Evolutionary conservation across 1,140 invertebrate species (phyloP).

Genomic region (Cydia fagiglandana): DNA sequence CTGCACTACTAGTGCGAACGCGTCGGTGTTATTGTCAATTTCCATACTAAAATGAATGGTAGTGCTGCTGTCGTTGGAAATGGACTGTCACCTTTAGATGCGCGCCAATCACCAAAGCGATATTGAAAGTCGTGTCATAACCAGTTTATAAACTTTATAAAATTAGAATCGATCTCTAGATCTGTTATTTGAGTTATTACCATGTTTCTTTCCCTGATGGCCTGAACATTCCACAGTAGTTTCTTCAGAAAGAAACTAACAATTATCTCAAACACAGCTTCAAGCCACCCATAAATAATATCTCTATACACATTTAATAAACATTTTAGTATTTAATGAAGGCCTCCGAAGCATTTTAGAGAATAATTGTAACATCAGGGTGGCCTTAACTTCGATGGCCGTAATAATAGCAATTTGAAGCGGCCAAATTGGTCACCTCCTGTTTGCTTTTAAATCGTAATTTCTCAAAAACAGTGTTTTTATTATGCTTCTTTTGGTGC

Average conservation of each 20-base stretch:
- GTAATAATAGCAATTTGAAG: conserved; percentile 51
- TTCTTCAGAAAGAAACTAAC: not conserved
- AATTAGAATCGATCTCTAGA: too few species aligned
- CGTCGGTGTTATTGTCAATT: too few species aligned
- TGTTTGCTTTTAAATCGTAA: conserved; percentile 36
- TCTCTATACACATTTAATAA: conserved; percentile 18
- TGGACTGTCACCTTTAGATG: too few species aligned
- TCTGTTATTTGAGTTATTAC: not conserved
- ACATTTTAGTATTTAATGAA: conserved; percentile 12
- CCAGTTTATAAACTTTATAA: too few species aligned
- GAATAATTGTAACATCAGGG: conserved; percentile 40
- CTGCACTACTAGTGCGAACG: too few species aligned
- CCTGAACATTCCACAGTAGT: not conserved
- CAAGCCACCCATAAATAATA: not conserved
- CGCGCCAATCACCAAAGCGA: too few species aligned
- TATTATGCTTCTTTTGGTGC: not conserved
- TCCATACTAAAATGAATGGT: too few species aligned
- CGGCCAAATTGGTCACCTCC: conserved; percentile 46
- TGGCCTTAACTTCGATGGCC: conserved; percentile 42
- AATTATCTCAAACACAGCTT: conserved; percentile 1
- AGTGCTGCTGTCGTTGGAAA: too few species aligned
- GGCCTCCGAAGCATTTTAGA: conserved; percentile 19
- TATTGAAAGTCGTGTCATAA: too few species aligned
- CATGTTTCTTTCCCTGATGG: not conserved
- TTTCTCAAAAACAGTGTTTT: conserved; percentile 33